These are phyloP conservation scores for Psittacula echo DNA, from an alignment of 2,797 vertebrate genomes.

Conservation along the genomic window DNA sequence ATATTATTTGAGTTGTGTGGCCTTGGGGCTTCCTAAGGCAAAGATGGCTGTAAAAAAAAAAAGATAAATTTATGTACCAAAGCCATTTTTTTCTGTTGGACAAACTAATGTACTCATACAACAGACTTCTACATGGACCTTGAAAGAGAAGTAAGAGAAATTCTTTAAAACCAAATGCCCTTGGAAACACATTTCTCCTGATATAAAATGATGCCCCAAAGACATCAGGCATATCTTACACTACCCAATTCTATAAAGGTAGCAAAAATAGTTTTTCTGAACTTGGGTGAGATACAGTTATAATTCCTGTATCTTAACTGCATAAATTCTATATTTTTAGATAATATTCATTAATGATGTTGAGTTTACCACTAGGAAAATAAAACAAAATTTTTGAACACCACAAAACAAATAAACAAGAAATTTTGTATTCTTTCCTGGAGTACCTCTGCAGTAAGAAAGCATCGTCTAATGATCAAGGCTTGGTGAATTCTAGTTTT, in stretches of 20 bases:
- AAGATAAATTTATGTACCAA: slow-evolving; percentile 68
- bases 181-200: slow-evolving; percentile 35
- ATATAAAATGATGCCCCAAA: slow-evolving; percentile 52
- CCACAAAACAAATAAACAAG: neutral
- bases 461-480: neutral
- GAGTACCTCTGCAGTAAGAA: neutral
- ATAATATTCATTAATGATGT: neutral
- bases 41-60: slow-evolving; percentile 55
- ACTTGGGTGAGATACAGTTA: neutral
- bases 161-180: slow-evolving; percentile 54
- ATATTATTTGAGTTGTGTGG: slow-evolving; percentile 64
- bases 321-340: neutral
- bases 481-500: neutral
- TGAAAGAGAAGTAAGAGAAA: slow-evolving; percentile 51
- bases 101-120: slow-evolving; percentile 47
- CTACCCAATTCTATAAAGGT: neutral
- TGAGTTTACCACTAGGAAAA: neutral
- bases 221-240: neutral
- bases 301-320: neutral
- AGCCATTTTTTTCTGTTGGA: slow-evolving; percentile 59
- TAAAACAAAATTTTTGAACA: neutral
- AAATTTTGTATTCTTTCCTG: neutral
- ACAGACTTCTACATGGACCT: slow-evolving; percentile 44
- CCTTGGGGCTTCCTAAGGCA: slow-evolving; percentile 69
- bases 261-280: neutral